Base-by-base conservation (phyloP, 30 jellyfish, hydroid and myxozoan species). In the Sanderia malayensis region DNA sequence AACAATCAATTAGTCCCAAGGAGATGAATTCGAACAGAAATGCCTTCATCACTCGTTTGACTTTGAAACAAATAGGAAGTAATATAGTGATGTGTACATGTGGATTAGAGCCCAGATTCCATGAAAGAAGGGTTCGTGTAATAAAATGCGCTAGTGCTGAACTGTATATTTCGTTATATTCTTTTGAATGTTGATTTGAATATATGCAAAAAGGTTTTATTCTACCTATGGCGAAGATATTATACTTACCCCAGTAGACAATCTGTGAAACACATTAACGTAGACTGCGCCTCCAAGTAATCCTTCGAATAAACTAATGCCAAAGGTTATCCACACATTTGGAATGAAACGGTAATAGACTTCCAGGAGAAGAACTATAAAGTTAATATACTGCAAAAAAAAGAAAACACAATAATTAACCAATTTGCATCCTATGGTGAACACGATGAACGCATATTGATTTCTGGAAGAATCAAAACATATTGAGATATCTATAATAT, bases 251-350 rank as follows among this genome's bases (percentile, higher is more conserved):
- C 61, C 71, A 23, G 21, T 58, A 10, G 86, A 70, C 8, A 88
- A 73, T 52, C 79, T 61, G 67, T 65, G 74, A 82, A 88, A 88
- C 4, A 92, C 85, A 73, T 88, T 88, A 58, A 88, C 97, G 53
- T 88, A 88, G n/a, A 88, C 97, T 17, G 78, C 91, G 3, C 97
- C 97, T 6, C 95, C 97, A 22, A 77, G 32, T n/a, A 88, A 71
- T 8, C 97, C 97, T 61, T 88, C 97, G 44, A 88, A 68, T 2
- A 88, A 61, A 10, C 69, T 79, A 2, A 88, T 67, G 4, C 71
- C 72, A 44, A 88, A 44, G 25, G 93, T 45, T 13, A 88, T 70
- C 97, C 97, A 88, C 19, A 88, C 31, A 44, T 80, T 71, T 22
- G 95, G 93, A 22, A 88, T 59, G 80, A 25, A 88, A 4, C 87